Evolutionary conservation across 2,113 vertebrate species (phyloP).

Genomic region (Corydoras sp.): DNA sequence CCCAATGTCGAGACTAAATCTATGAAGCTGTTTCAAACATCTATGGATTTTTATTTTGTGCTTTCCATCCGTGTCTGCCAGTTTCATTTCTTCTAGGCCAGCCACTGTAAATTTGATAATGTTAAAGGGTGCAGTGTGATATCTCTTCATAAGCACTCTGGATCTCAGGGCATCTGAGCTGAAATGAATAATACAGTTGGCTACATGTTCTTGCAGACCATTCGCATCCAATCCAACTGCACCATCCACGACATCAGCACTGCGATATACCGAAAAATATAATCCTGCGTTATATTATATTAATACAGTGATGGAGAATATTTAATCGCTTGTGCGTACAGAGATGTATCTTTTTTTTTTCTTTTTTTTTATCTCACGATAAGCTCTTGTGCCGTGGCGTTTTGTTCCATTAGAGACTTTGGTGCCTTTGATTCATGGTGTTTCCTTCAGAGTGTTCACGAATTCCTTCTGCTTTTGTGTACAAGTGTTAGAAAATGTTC

Average conservation of each 20-base stretch:
- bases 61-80: conserved; percentile 18
- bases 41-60: conserved; percentile 2
- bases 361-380: no score
- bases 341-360: conserved; percentile 38
- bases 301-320: conserved; percentile 35
- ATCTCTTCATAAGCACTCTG: conserved; percentile 35
- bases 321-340: conserved; percentile 42
- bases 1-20: no score
- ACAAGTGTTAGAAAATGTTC: conserved; percentile 8
- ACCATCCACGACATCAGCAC: conserved; percentile 4
- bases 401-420: conserved; percentile 25
- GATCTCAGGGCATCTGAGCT: conserved; percentile 46
- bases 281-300: conserved; percentile 23
- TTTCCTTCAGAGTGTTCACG: conserved; percentile 5
- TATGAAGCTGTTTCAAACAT: conserved; percentile 22
- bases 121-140: conserved; percentile 31
- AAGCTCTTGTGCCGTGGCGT: conserved; percentile 29
- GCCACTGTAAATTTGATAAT: conserved; percentile 21
- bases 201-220: neutral
- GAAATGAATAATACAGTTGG: conserved; percentile 23
- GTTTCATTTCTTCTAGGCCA: conserved; percentile 8
- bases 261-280: conserved; percentile 1
- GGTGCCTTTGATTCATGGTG: conserved; percentile 24
- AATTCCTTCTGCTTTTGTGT: conserved; percentile 3
- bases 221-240: neutral